phyloP scores from a whole-genome alignment of 2,113 vertebrate genomes.

The Bos javanicus region DNA sequence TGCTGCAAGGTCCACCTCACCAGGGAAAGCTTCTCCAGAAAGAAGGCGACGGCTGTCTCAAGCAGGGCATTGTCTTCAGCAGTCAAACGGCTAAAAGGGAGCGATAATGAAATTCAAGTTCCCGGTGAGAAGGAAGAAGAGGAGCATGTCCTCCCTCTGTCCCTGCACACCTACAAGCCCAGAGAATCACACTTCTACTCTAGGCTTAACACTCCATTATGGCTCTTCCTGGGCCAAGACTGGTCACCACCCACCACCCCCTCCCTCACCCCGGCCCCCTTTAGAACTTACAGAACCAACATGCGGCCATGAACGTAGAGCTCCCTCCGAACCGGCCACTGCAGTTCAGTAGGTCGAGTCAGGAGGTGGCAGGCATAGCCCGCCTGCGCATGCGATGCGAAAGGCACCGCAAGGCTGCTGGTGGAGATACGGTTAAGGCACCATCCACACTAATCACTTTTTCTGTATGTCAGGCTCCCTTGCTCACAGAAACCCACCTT shows the following conservation, averaged over 20 bases:
- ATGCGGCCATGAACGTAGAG: background rate
- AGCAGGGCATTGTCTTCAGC: background rate
- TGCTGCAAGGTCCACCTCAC: background rate
- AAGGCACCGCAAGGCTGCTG: background rate
- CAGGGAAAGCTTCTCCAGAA: background rate
- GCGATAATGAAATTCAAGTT: background rate
- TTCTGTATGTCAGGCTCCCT: background rate
- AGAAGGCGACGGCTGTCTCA: rapidly evolving
- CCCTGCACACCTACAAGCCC: too few species aligned
- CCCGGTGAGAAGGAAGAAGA: too few species aligned
- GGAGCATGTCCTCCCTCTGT: background rate
- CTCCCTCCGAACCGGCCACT: background rate
- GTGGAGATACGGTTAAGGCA: background rate
- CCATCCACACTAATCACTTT: too few species aligned
- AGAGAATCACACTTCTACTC: too few species aligned
- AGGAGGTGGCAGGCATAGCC: background rate
- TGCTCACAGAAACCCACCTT: background rate
- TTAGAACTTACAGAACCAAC: background rate
- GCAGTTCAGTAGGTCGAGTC: background rate
- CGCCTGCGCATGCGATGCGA: rapidly evolving
- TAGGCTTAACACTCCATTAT: background rate
- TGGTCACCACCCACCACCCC: background rate
- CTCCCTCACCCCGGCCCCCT: background rate
- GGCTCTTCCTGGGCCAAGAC: background rate
- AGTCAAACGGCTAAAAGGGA: background rate